Evolutionary conservation across 2,888 invertebrate species (phyloP), one percentile per base, ranked within the genome.

Genomic region (Oscheius myriophilus): DNA sequence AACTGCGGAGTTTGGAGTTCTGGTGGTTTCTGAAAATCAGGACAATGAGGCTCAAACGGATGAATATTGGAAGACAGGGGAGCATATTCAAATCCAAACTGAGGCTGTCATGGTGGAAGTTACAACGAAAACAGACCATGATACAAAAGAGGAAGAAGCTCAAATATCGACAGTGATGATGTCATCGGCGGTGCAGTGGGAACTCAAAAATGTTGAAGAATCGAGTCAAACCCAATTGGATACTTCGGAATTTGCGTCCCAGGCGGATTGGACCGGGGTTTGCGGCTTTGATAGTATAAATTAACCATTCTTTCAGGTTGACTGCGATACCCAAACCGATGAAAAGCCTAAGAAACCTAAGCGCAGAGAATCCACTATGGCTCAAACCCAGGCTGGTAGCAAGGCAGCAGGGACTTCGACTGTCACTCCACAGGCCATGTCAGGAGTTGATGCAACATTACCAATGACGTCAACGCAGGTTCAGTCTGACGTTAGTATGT

Each of bases 401-500:
- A 61, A 49, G 21, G 26, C 61, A 16, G 21, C 61, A 7, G 25
- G 16, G 1, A 49, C 61, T 9, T 46, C 25, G 4, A 49, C 61
- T 16, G 61, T 61, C 3, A 49, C 23, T 12, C 49, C 46, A n/a
- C 46, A 49, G 16, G n/a, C 49, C 16, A 25, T 21, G n/a, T 14
- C 2, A 49, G 61, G 33, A 11, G 67, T 67, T n/a, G 53, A 61
- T 54, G 67, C 67, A 6, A 67, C 67, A 26, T 14, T 21, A 21
- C 46, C 67, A 11, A 33, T 26, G 43, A 16, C 18, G 11, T 49
- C 63, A 12, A 52, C 57, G 9, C 39, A 52, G 23, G 61, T 52
- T 41, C 69, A 69, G 49, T 58, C 64, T 0, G 69, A 69, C 33
- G 69, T 64, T 21, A 53, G 53, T 18, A 69, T 64, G 69, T 69